Conservation (phyloP, 2,113 vertebrate species). For the Gopherus evgoodei region DNA sequence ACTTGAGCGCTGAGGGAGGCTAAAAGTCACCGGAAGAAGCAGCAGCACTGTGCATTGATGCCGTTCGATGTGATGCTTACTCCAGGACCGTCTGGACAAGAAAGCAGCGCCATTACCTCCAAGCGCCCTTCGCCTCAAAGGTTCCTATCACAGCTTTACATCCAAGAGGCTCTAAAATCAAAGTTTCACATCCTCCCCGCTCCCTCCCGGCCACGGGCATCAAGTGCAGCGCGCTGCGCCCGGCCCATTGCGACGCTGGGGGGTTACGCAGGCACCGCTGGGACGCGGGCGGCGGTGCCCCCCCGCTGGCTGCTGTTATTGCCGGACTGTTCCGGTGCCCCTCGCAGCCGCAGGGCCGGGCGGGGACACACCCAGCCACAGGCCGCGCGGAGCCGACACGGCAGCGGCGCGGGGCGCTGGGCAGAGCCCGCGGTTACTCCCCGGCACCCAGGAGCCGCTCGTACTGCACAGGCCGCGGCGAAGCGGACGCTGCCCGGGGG, state of each 20-base stretch:
- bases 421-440: neutral
- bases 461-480: neutral
- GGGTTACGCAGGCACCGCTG: neutral
- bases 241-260: neutral
- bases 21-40: accelerated
- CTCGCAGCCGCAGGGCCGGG: neutral
- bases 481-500: neutral
- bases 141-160: neutral
- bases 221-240: neutral
- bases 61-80: accelerated
- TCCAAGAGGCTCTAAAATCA: neutral
- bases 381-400: neutral
- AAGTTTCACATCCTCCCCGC: neutral
- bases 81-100: neutral
- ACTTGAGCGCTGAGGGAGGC: accelerated
- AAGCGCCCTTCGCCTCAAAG: neutral
- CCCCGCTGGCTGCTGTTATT: neutral
- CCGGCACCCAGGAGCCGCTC: neutral
- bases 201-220: neutral
- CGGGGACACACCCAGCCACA: neutral
- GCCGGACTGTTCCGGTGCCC: neutral
- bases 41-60: accelerated
- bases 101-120: neutral
- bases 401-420: neutral
- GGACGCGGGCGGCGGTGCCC: neutral